Evolutionary conservation across 2,113 vertebrate species (phyloP).

Genomic region (Vimba vimba): DNA sequence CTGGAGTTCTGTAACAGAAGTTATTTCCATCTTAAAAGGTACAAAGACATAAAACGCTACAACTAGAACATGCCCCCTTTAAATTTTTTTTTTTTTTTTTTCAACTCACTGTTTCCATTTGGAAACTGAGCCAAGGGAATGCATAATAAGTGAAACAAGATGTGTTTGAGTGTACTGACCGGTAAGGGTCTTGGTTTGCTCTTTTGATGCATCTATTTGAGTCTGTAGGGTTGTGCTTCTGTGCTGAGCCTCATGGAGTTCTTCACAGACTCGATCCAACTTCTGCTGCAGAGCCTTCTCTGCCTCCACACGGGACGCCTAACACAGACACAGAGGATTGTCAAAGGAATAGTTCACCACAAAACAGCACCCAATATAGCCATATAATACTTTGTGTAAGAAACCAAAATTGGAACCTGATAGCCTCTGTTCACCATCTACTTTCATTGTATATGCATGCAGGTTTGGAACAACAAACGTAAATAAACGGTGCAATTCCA

Average conservation of each 20-base stretch:
- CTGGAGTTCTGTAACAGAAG: conserved; percentile 74
- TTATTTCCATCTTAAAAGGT: neutral
- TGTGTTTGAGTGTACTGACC: conserved; percentile 67
- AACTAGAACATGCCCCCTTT: neutral
- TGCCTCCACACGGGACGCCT: conserved; percentile 77
- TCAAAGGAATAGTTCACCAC: neutral
- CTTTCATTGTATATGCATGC: neutral
- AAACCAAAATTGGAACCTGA: neutral
- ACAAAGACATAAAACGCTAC: neutral
- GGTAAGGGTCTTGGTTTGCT: conserved; percentile 72
- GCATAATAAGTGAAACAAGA: neutral
- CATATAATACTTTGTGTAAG: neutral
- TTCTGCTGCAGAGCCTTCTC: conserved; percentile 79
- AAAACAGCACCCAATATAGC: neutral
- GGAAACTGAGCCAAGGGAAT: neutral
- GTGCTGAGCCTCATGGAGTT: conserved; percentile 76
- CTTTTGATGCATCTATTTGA: conserved; percentile 76
- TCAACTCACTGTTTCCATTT: neutral
- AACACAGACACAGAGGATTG: neutral
- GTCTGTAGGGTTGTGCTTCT: conserved; percentile 73
- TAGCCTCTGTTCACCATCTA: neutral
- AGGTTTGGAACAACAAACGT: neutral
- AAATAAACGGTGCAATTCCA: neutral
- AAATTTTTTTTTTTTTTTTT: neutral
- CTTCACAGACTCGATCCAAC: conserved; percentile 77